Evolutionary conservation across 1,140 invertebrate species (phyloP).

Genomic region (Drosophila carrolli): DNA sequence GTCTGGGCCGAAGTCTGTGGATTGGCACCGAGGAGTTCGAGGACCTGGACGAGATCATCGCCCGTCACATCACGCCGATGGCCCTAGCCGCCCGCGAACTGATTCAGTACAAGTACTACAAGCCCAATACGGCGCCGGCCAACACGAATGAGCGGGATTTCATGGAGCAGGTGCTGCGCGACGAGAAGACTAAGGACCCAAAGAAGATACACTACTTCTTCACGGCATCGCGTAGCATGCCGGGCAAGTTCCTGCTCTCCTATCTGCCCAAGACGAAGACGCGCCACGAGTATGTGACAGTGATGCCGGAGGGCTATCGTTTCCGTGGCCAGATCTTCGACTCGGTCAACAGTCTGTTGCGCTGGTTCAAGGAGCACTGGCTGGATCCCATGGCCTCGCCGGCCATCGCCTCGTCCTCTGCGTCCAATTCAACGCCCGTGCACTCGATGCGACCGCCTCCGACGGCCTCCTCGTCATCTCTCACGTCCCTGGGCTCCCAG

Average conservation of each 20-base stretch:
- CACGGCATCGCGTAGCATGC: slow-evolving; percentile 94
- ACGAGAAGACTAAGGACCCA: slow-evolving; percentile 94
- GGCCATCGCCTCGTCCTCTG: slow-evolving; percentile 87
- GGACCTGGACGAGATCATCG: slow-evolving; percentile 99
- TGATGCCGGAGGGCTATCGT: slow-evolving; percentile 96
- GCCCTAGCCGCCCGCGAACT: slow-evolving; percentile 96
- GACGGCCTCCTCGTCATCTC: slow-evolving; percentile 5
- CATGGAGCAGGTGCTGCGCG: slow-evolving; percentile 93
- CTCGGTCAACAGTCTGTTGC: slow-evolving; percentile 92
- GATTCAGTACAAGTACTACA: slow-evolving; percentile 96
- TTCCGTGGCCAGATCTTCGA: slow-evolving; percentile 96
- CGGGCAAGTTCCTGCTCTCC: slow-evolving; percentile 97
- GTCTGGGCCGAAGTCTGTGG: slow-evolving; percentile 93
- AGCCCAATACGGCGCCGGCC: slow-evolving; percentile 88
- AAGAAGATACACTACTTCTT: slow-evolving; percentile 96
- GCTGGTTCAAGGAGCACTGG: slow-evolving; percentile 99
- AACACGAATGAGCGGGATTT: slow-evolving; percentile 88
- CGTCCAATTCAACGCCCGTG: slow-evolving; percentile 86
- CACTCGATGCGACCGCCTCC: slow-evolving; percentile 52
- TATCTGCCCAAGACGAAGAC: slow-evolving; percentile 94
- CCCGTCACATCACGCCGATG: slow-evolving; percentile 98
- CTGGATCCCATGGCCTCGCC: slow-evolving; percentile 95
- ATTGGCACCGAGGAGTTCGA: slow-evolving; percentile 97
- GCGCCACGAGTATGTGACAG: slow-evolving; percentile 96
- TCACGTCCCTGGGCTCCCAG: slow-evolving; percentile 82